Evolutionary conservation across 92 coral and sea anemone species (phyloP).

Genomic region (Epizoanthus stellaris): DNA sequence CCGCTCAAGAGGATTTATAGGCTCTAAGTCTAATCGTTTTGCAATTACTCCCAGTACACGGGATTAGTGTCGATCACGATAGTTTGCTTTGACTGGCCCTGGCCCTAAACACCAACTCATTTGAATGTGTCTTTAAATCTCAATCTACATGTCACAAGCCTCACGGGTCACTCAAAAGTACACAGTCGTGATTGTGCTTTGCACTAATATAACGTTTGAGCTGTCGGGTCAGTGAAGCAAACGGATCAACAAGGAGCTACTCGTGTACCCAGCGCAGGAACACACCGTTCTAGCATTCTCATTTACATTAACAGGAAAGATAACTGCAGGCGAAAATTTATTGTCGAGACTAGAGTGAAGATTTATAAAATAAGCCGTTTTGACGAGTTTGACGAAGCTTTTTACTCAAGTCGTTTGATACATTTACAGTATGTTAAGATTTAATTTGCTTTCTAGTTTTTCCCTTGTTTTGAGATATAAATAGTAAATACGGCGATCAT

Average conservation of each 20-base stretch:
- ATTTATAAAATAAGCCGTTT: slow-evolving; percentile 5
- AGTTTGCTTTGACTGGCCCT: background rate
- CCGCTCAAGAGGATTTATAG: slow-evolving; percentile 8
- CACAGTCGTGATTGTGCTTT: background rate
- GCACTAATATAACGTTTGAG: no score
- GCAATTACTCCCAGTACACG: background rate
- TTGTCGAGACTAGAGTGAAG: background rate
- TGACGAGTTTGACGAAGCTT: background rate
- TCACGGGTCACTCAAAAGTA: background rate
- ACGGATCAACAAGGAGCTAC: background rate
- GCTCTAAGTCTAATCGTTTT: background rate
- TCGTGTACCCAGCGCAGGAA: background rate
- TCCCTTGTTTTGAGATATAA: background rate
- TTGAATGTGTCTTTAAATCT: background rate
- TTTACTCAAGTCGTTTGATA: background rate
- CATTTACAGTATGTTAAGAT: background rate
- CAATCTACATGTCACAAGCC: background rate
- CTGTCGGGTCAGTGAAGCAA: background rate
- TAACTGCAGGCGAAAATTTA: slow-evolving; percentile 4
- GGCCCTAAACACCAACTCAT: background rate
- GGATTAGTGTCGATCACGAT: slow-evolving; percentile 14
- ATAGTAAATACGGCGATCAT: background rate
- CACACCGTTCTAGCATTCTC: slow-evolving; percentile 10
- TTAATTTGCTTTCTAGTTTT: background rate
- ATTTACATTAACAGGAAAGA: slow-evolving; percentile 36